Percentiles rank a stretch among this genome's conserved stretches.
These are phyloP conservation scores for Jaculus jaculus DNA, from an alignment of 2,113 vertebrate genomes.

Conservation along the genomic window DNA sequence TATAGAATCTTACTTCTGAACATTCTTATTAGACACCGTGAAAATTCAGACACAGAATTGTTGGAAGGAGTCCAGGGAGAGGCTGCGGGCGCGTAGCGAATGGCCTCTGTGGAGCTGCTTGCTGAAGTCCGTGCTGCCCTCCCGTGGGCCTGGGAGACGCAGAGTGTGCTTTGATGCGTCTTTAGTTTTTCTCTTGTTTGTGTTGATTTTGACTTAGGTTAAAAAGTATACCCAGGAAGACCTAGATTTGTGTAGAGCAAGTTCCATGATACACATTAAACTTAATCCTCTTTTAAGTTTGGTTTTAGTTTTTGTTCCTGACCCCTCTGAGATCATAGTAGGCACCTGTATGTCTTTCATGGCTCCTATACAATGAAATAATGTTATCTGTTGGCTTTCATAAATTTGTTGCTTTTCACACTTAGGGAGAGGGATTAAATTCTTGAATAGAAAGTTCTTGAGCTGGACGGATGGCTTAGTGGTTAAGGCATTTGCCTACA, in stretches of 20 bases:
- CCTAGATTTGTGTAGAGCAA: neutral
- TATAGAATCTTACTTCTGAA: neutral
- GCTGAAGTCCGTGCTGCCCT: no score
- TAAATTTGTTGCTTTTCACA: neutral
- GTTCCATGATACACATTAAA: neutral
- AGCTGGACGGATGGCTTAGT: no score
- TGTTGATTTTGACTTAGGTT: slow-evolving; percentile 3
- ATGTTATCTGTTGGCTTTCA: neutral
- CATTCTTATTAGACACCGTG: neutral
- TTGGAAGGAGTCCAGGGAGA: neutral
- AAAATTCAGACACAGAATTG: neutral
- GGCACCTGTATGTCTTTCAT: neutral
- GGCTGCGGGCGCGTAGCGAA: fast-evolving
- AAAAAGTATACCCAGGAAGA: neutral
- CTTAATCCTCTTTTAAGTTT: neutral
- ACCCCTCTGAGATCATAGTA: neutral
- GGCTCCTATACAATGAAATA: neutral
- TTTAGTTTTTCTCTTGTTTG: neutral
- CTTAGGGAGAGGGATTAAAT: neutral
- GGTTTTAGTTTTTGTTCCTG: neutral
- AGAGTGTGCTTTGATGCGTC: neutral
- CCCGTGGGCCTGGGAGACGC: neutral
- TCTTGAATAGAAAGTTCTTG: no score
- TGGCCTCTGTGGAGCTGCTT: neutral
- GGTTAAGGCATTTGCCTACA: no score